A percentile compares a stretch with the other conserved stretches of the same genome.
phyloP scores from a whole-genome alignment of 2,113 vertebrate genomes.

The Chrysemys picta region DNA sequence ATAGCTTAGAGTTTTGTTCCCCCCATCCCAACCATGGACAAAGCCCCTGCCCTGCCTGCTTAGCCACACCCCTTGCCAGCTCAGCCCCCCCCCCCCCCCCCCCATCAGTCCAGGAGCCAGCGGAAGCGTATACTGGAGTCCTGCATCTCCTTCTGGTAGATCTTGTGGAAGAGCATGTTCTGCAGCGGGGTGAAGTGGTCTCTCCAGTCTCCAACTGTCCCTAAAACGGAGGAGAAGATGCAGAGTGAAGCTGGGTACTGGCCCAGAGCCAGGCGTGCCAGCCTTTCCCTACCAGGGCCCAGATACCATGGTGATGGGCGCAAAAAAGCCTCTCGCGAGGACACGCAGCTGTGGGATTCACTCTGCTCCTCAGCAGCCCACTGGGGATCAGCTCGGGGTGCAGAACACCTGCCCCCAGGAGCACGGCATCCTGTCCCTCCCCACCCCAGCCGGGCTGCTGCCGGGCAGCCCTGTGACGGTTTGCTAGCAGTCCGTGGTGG shows the following conservation, averaged over 20 bases:
- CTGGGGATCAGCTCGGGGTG: too few species aligned
- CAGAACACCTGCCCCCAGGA: too few species aligned
- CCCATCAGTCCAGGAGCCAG: constrained; percentile 67
- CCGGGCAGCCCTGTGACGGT: neutral
- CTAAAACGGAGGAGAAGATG: constrained; percentile 49
- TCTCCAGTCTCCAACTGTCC: constrained; percentile 86
- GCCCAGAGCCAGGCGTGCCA: neutral
- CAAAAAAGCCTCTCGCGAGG: neutral
- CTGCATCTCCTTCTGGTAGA: constrained; percentile 80
- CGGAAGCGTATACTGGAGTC: constrained; percentile 48
- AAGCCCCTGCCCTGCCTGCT: neutral
- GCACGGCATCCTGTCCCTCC: too few species aligned
- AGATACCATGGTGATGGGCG: neutral
- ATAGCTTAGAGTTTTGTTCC: fast-evolving
- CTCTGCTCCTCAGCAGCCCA: too few species aligned
- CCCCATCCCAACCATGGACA: fast-evolving
- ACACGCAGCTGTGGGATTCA: too few species aligned
- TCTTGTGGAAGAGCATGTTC: constrained; percentile 72
- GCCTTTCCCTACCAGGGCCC: neutral
- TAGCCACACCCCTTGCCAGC: too few species aligned
- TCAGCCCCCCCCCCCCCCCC: fast-evolving
- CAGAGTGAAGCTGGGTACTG: neutral
- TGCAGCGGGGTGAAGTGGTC: constrained; percentile 82
- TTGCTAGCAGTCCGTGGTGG: neutral
- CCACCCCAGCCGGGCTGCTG: neutral